Base-by-base conservation (phyloP, 2,888 invertebrate species). In the Papilio demoleus region DNA sequence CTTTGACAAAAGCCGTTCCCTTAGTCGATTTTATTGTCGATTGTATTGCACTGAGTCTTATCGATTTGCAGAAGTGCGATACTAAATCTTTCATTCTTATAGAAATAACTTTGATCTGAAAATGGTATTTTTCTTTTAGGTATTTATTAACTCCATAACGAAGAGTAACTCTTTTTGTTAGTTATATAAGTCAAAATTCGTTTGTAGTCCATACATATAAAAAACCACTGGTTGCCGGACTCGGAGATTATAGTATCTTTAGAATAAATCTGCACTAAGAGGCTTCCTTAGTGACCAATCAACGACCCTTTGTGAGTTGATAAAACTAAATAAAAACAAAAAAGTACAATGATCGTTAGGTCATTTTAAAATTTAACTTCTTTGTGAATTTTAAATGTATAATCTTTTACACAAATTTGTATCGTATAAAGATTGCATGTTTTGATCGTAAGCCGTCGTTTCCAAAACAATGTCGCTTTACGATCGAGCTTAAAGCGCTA, bases 1-100 rank as follows among this genome's bases (percentile, higher is more conserved):
- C 91, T 92, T 92, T 91, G 91, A 85, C 83, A 80, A 83, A 81
- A 77, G 87, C 88, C 86, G 86, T 77, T 75, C 74, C 75, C 81
- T 82, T 82, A 81, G 76, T 81, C 76, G 79, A 79, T 82, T 83
- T 82, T 82, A 79, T 79, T 68, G 73, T 70, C 77, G 76, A 79
- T 79, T 79, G 79, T 74, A 70, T 70, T 72, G 71, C 73, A 71
- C 73, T 71, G 74, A n/a, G 40, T 56, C 69, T 65, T 73, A 71
- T 75, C 70, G 73, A 68, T 74, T 68, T 70, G 64, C 58, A 73
- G 69, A 65, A 65, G 65, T 53, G 65, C 65, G 8, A 53, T 4
- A 24, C 60, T 53, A 69, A 69, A 61, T 69, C 65, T 62, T 27
- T 22, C 8, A 24, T 11, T 17, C 34, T 36, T 59, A 34, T 59